Conservation (phyloP, 2,797 vertebrate species). For the Rhinella marina region DNA sequence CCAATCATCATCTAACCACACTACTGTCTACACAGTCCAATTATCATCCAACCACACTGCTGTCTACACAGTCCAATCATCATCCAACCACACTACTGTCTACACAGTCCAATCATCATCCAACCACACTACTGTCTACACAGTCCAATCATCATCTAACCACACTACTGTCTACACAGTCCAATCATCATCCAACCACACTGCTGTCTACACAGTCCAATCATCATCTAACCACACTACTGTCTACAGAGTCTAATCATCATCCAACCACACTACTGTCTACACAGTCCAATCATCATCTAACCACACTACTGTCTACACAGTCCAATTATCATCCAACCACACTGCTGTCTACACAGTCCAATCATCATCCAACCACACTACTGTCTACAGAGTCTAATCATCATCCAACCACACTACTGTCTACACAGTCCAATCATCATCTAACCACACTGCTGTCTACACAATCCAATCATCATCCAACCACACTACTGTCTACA, state of each 20-base stretch:
- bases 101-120: background rate
- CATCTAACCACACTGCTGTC: background rate
- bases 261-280: background rate
- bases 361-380: background rate
- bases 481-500: background rate
- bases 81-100: background rate
- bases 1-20: background rate
- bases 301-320: background rate
- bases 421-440: background rate
- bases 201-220: background rate
- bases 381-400: background rate
- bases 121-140: background rate
- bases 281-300: background rate
- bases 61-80: background rate
- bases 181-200: background rate
- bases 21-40: background rate
- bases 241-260: too few species aligned
- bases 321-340: background rate
- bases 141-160: background rate
- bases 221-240: background rate
- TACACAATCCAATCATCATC: background rate
- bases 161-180: background rate
- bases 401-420: background rate
- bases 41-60: background rate
- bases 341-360: background rate